These are phyloP conservation scores for Styela clava DNA, from an alignment of 23 tunicate species.

Conservation along the genomic window DNA sequence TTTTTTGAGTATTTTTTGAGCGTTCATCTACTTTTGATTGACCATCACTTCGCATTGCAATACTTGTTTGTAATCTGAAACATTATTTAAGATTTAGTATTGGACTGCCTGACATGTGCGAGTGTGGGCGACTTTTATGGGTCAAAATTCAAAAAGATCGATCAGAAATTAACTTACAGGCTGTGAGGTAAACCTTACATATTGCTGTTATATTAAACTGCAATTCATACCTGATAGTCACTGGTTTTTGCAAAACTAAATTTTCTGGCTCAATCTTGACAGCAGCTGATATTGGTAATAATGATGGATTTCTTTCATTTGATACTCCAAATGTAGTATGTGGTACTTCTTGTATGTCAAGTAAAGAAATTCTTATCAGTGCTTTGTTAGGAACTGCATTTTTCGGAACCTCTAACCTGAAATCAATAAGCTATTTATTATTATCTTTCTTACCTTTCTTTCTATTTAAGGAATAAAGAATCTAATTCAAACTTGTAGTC, in stretches of 20 bases:
- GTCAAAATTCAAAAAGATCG: too few relatives aligned
- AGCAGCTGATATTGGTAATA: constrained; percentile 78
- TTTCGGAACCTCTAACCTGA: constrained; percentile 75
- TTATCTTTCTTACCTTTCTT: too few relatives aligned
- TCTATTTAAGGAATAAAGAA: too few relatives aligned
- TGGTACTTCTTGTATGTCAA: constrained; percentile 70
- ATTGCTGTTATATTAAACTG: too few relatives aligned
- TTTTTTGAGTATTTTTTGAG: neutral
- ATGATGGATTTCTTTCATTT: constrained; percentile 22
- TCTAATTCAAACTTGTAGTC: too few relatives aligned
- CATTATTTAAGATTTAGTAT: too few relatives aligned
- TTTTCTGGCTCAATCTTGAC: constrained; percentile 63
- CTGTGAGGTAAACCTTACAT: too few relatives aligned
- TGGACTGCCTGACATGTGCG: too few relatives aligned
- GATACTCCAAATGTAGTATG: neutral
- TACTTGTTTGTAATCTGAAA: neutral
- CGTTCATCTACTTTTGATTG: neutral
- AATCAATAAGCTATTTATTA: neutral
- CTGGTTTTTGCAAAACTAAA: constrained; percentile 47
- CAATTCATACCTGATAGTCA: constrained; percentile 51
- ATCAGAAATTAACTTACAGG: too few relatives aligned
- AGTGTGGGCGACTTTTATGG: too few relatives aligned
- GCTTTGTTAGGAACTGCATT: constrained; percentile 63
- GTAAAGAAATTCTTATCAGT: constrained; percentile 49
- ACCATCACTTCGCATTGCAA: neutral